Base-by-base conservation (phyloP, 2,113 vertebrate genomes). In the Oryzias woworae region DNA sequence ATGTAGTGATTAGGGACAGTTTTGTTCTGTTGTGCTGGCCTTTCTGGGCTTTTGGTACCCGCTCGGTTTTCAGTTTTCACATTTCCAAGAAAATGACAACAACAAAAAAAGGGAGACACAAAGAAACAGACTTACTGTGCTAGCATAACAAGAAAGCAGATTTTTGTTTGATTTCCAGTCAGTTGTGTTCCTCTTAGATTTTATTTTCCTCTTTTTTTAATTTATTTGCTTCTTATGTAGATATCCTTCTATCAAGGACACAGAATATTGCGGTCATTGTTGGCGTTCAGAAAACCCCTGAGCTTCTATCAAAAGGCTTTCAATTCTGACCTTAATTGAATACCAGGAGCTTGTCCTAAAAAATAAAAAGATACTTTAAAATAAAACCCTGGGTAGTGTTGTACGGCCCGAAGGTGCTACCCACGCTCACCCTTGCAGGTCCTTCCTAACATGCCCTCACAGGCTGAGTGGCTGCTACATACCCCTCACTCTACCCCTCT, bases 21-120 rank as follows among this genome's bases (percentile, higher is more conserved):
- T 93, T 83, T 74, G 95, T 95, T 95, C 89, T 92, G 93, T 95
- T 89, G 92, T 95, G 93, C 91, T 93, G 94, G 93, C 95, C 92
- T 94, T 90, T 93, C 92, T 93, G 59, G 92, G 86, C 93, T 88
- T 94, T 92, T 93, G 93, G 92, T 94, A 90, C 92, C 85, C 90
- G 90, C 94, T 93, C 88, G 48, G 59, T 80, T 87, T 71, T 89
- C 64, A 62, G 75, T 87, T 86, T 79, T 73, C 55, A 74, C 81
- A 75, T 72, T 73, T 83, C 53, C 41, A 46, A 74, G 50, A 79
- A 61, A 75, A 64, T 63, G 76, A 49, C 66, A 79, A 73, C 41
- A 46, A 51, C 79, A 83, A 59, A 80, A 69, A 69, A 77, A 64
- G 74, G 71, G 55, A 78, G 77, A 78, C 60, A 83, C 78, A 88